phyloP scores from a whole-genome alignment of 2,797 vertebrate genomes.

The Craterocephalus amniculus region DNA sequence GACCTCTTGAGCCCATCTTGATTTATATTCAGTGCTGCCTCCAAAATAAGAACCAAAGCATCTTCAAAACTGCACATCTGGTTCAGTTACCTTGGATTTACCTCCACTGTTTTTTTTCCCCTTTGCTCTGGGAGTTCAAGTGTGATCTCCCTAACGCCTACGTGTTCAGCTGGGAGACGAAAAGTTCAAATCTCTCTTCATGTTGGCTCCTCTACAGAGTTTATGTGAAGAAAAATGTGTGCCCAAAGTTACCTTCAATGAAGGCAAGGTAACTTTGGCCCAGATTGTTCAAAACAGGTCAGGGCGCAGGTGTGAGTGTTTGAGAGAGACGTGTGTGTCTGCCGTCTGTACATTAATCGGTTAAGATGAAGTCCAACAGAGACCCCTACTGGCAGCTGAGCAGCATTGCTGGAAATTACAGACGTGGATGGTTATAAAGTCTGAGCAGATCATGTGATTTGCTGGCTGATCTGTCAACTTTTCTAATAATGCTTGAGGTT shows the following conservation, averaged over 20 bases:
- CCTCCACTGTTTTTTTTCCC: conserved; percentile 13
- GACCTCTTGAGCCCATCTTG: background rate
- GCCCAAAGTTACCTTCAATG: conserved; percentile 69
- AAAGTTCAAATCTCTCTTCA: conserved; percentile 14
- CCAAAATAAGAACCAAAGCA: conserved; percentile 6
- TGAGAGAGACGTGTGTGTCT: conserved; percentile 5
- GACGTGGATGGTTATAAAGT: background rate
- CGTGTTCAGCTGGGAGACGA: conserved; percentile 10
- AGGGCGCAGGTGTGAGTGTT: conserved; percentile 59
- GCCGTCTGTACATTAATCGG: conserved; percentile 6
- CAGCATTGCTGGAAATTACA: conserved; percentile 17
- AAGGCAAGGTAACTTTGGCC: no score
- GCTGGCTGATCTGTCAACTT: no score
- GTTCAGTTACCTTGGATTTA: conserved; percentile 12
- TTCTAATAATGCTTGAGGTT: background rate
- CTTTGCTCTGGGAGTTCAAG: no score
- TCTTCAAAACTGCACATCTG: background rate
- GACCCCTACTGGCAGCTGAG: conserved; percentile 64
- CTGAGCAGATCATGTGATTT: background rate
- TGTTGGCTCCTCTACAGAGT: conserved; percentile 34
- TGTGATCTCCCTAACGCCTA: conserved; percentile 4
- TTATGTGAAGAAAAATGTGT: conserved; percentile 49
- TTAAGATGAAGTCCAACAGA: conserved; percentile 47
- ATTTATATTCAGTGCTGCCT: conserved; percentile 16
- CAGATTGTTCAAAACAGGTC: conserved; percentile 63